Conservation (phyloP, 2,888 invertebrate species). For the Morpho helenor region DNA sequence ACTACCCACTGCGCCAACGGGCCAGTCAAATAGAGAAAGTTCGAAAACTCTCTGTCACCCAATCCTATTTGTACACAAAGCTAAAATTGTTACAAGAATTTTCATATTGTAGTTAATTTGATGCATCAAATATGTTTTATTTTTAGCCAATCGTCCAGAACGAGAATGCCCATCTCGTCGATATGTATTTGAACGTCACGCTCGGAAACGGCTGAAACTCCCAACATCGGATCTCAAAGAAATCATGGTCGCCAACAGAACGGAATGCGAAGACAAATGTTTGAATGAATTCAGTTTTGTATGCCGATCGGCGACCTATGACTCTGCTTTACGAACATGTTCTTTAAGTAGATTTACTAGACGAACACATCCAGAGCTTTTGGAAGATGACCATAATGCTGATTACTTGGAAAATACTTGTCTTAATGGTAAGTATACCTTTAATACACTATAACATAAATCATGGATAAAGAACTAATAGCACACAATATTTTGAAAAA, state of each 20-base stretch:
- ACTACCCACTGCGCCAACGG: no score
- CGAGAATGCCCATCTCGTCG: constrained; percentile 92
- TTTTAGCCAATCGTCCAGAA: constrained; percentile 87
- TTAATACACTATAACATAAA: no score
- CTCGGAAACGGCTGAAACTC: constrained; percentile 89
- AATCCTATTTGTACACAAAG: no score
- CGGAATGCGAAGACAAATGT: constrained; percentile 94
- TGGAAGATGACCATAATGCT: constrained; percentile 91
- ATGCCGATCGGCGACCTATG: constrained; percentile 92
- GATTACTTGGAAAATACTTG: constrained; percentile 96
- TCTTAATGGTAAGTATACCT: constrained; percentile 82
- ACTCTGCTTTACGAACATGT: constrained; percentile 87
- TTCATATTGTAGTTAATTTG: no score
- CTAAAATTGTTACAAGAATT: no score
- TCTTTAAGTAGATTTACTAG: constrained; percentile 90
- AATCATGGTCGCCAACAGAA: constrained; percentile 90
- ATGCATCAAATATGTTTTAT: not conserved
- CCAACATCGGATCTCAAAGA: constrained; percentile 91
- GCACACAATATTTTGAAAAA: no score
- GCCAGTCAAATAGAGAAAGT: no score
- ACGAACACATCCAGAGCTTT: constrained; percentile 89
- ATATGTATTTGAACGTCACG: constrained; percentile 93
- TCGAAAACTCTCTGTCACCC: no score
- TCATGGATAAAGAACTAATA: no score
- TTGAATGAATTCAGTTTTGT: constrained; percentile 93